phyloP scores from a whole-genome alignment of 2,113 vertebrate species.

The Xyrauchen texanus region DNA sequence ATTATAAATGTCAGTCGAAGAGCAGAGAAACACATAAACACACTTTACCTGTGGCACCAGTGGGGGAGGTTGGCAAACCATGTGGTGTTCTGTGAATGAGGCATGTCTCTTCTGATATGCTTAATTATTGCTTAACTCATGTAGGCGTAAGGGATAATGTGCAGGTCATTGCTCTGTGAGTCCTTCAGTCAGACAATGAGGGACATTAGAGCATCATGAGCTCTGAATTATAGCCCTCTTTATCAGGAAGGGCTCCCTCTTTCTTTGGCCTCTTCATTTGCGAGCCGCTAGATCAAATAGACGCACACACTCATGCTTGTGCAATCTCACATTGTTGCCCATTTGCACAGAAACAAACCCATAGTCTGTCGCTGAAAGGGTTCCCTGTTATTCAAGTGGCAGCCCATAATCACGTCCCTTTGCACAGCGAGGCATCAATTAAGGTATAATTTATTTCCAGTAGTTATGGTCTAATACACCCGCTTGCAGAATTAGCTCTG shows the following conservation, averaged over 20 bases:
- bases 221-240: conserved; percentile 64
- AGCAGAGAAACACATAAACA: conserved; percentile 22
- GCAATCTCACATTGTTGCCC: conserved; percentile 6
- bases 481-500: conserved; percentile 49
- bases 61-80: background rate
- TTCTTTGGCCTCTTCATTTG: conserved; percentile 14
- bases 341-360: conserved; percentile 17
- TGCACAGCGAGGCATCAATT: conserved; percentile 47
- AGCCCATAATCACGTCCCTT: conserved; percentile 1
- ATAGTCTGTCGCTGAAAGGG: conserved; percentile 5
- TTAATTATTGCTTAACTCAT: conserved; percentile 70
- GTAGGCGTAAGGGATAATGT: conserved; percentile 54
- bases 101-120: conserved; percentile 55
- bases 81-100: conserved; percentile 29
- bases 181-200: conserved; percentile 66
- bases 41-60: conserved; percentile 35
- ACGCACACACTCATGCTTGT: background rate
- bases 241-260: conserved; percentile 46
- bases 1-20: conserved; percentile 17
- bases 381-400: conserved; percentile 14
- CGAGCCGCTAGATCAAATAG: conserved; percentile 8
- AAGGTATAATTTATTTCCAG: conserved; percentile 50
- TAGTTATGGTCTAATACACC: conserved; percentile 47
- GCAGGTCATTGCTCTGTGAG: conserved; percentile 63
- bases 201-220: conserved; percentile 64